Percentiles rank a stretch among this genome's conserved stretches.
phyloP scores from a whole-genome alignment of 2,113 vertebrate species.

The Aspiorhynchus laticeps region DNA sequence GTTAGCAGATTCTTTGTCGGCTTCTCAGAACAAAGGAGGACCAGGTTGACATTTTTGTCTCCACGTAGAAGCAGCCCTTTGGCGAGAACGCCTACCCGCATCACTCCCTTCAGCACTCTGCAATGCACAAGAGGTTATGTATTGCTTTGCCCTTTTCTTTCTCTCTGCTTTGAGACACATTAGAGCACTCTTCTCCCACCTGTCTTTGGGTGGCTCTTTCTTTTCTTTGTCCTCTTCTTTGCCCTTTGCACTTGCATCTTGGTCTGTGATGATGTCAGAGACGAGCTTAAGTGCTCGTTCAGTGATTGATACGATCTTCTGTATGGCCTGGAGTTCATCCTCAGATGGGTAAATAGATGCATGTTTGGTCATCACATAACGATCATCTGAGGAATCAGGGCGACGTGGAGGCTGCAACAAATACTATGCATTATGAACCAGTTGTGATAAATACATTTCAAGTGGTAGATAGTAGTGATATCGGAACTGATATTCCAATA shows the following conservation, averaged over 20 bases:
- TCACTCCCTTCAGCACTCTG: constrained; percentile 95
- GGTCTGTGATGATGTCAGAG: constrained; percentile 92
- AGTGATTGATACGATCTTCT: constrained; percentile 98
- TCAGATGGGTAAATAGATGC: constrained; percentile 96
- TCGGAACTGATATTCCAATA: too few species aligned
- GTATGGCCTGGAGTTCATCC: constrained; percentile 95
- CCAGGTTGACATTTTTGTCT: constrained; percentile 93
- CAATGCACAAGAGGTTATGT: neutral
- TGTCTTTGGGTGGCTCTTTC: constrained; percentile 88
- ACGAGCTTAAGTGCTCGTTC: constrained; percentile 97
- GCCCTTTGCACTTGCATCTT: constrained; percentile 76
- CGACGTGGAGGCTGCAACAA: constrained; percentile 87
- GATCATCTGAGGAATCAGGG: constrained; percentile 95
- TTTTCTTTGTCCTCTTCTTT: constrained; percentile 91
- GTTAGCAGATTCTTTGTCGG: constrained; percentile 86
- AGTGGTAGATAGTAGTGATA: neutral
- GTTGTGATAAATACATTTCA: neutral
- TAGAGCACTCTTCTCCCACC: constrained; percentile 65
- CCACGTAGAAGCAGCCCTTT: constrained; percentile 95
- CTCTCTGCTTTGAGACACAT: neutral
- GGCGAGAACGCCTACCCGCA: constrained; percentile 94
- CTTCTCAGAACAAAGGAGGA: constrained; percentile 93
- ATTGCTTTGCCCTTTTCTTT: neutral
- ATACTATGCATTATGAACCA: neutral
- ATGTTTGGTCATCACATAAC: constrained; percentile 98